Base-by-base conservation (phyloP, 2,113 vertebrate species). In the Ochotona princeps region DNA sequence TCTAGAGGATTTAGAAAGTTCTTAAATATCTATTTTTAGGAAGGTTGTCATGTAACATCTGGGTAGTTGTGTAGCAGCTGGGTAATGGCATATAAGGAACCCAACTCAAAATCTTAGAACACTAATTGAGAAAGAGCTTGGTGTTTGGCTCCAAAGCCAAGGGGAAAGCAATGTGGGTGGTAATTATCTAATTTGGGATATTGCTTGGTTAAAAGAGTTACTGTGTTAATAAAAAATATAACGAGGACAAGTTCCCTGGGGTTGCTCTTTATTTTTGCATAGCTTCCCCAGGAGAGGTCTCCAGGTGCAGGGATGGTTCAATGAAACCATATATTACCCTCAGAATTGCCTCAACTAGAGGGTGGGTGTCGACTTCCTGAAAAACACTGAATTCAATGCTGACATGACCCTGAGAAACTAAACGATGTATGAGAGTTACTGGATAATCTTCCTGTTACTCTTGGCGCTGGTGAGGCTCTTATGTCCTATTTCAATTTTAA, bases 191-290 rank as follows among this genome's bases (percentile, higher is more conserved):
- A 66, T 91, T 92, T 93, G 61, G 91, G 73, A 66, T 92, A 73
- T 47, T 91, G 83, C 92, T 74, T 81, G 57, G 10, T 85, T 96
- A 79, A 96, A 97, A 96, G 83, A 92, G 63, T 96, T 91, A 78
- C 76, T 93, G 47, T 84, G 80, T 83, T 93, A 94, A 91, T 95
- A 95, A 95, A 95, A 96, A 94, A 72, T 66, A 70, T 81, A 95
- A 92, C 49, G n/a, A 82, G 49, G 25, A 44, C 4, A 65, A 38
- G 32, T 76, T 89, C 66, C 67, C 83, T 60, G 60, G n/a, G 49
- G n/a, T 25, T 89, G 83, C 44, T 92, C 35, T 95, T 96, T 91
- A 72, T 84, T 96, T 96, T 95, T 94, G 72, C 63, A 5, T 84
- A 23, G 74, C 49, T 78, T 26, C 57, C 89, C 25, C 15, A 78